phyloP scores from a whole-genome alignment of 2,113 vertebrate genomes.

The Nestor notabilis region DNA sequence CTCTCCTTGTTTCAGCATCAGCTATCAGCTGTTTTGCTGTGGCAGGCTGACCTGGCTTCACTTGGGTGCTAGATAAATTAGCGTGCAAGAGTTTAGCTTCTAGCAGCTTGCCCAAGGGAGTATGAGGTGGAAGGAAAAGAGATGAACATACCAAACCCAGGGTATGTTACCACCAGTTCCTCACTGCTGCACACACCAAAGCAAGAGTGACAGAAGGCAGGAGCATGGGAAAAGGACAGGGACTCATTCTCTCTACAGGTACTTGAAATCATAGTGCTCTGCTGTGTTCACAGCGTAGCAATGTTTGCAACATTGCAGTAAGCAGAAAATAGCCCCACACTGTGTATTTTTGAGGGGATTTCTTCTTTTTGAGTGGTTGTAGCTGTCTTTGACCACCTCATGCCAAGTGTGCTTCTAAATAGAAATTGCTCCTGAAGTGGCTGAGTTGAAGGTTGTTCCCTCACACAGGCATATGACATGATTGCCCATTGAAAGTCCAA shows the following conservation, averaged over 20 bases:
- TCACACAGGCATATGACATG: accelerated
- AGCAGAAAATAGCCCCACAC: background rate
- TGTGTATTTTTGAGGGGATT: background rate
- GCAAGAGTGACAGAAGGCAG: background rate
- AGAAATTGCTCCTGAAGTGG: background rate
- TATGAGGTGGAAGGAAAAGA: background rate
- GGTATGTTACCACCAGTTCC: background rate
- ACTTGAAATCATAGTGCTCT: background rate
- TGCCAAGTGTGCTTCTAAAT: background rate
- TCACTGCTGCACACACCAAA: background rate
- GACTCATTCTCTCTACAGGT: background rate
- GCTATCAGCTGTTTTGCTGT: background rate
- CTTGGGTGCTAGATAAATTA: background rate
- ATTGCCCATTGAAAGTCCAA: background rate
- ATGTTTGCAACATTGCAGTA: background rate
- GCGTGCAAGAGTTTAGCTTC: background rate
- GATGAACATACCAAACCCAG: background rate
- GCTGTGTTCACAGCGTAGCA: background rate
- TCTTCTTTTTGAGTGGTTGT: background rate
- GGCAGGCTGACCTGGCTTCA: background rate
- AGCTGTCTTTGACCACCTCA: background rate
- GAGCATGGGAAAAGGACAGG: background rate
- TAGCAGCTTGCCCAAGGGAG: background rate
- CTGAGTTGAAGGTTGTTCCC: background rate
- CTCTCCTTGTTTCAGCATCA: background rate